Conservation (phyloP, 2,113 vertebrate species). For the Cryptoleucopteryx plumbea region DNA sequence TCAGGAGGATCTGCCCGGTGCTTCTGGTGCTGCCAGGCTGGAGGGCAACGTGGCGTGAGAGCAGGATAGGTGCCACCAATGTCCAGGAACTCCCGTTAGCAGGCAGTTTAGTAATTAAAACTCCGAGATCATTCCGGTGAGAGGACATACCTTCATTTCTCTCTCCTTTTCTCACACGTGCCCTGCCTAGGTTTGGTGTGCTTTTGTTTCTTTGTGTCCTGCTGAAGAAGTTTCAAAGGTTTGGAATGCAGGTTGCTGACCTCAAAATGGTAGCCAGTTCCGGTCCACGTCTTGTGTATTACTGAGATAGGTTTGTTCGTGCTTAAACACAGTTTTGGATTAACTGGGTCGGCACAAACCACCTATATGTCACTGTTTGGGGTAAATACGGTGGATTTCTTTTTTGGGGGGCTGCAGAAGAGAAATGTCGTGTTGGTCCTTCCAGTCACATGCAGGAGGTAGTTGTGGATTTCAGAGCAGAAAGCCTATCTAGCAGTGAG, state of each 20-base stretch:
- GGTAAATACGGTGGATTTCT: background rate
- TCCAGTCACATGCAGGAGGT: background rate
- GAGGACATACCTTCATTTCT: background rate
- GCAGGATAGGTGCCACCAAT: background rate
- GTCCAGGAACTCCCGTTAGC: fast-evolving
- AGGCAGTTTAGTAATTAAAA: background rate
- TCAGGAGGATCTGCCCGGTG: background rate
- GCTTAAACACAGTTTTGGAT: background rate
- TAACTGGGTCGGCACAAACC: background rate
- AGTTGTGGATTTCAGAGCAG: background rate
- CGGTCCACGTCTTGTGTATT: background rate
- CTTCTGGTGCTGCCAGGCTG: background rate
- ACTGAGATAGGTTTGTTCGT: background rate
- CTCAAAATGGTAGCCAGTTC: background rate
- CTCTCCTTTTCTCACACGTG: background rate
- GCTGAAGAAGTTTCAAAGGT: background rate
- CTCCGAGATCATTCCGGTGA: no score
- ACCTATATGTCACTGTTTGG: background rate
- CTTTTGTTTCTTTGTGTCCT: background rate
- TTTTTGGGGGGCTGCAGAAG: background rate
- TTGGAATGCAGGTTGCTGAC: background rate
- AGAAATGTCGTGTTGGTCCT: background rate
- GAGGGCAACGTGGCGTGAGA: fast-evolving
- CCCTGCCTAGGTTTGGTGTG: background rate
- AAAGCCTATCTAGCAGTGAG: background rate